A percentile compares a stretch with the other conserved stretches of the same genome.
These are phyloP conservation scores for Acromyrmex charruanus DNA, from an alignment of 1,140 invertebrate genomes.

Conservation along the genomic window DNA sequence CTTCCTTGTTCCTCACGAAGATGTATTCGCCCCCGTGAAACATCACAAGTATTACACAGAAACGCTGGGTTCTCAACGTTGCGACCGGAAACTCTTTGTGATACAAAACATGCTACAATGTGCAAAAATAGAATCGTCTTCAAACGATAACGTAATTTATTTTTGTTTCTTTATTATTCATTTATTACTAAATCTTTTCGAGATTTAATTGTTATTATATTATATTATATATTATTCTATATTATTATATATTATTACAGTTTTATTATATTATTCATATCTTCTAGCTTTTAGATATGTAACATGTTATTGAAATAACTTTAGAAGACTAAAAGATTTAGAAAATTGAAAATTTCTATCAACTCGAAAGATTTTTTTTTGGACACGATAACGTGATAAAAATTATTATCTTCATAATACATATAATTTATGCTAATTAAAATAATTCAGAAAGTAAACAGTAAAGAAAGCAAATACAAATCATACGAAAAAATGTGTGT, in stretches of 20 bases:
- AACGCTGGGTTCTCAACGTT: background rate
- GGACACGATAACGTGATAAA: background rate
- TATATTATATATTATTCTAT: no score
- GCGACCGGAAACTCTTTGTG: slow-evolving; percentile 7
- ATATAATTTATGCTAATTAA: background rate
- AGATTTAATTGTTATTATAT: background rate
- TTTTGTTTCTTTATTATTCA: background rate
- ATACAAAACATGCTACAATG: background rate
- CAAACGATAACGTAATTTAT: background rate
- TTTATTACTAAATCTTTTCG: background rate
- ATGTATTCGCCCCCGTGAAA: slow-evolving; percentile 21
- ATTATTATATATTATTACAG: no score
- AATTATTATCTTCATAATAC: background rate
- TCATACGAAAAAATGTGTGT: slow-evolving; percentile 11
- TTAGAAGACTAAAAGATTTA: background rate
- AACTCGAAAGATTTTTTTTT: background rate
- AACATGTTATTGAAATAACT: background rate
- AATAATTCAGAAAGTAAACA: slow-evolving; percentile 4
- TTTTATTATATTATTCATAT: background rate
- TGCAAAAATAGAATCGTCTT: background rate
- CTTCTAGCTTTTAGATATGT: background rate
- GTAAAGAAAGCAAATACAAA: slow-evolving; percentile 23
- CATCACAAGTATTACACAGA: background rate
- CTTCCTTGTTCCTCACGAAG: slow-evolving; percentile 31
- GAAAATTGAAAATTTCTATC: background rate